Evolutionary conservation across 2,113 vertebrate species (phyloP).

Genomic region (Panthera uncia): DNA sequence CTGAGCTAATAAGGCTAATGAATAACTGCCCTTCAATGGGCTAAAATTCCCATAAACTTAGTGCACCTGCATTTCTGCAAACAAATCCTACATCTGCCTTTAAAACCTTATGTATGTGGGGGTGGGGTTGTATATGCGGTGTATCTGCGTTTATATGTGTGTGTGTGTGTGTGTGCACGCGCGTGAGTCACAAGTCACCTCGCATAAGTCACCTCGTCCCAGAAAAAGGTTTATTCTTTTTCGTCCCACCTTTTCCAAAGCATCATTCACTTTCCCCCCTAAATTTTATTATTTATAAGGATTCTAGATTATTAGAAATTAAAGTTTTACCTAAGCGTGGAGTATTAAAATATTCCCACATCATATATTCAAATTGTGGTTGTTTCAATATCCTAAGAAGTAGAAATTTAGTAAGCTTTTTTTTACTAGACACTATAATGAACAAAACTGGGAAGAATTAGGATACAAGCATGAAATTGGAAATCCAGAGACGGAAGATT

Average conservation of each 20-base stretch:
- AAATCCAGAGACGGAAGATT: neutral
- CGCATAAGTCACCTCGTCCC: neutral
- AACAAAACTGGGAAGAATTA: neutral
- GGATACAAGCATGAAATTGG: neutral
- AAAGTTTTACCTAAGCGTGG: neutral
- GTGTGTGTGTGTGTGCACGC: fast-evolving
- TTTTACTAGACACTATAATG: neutral
- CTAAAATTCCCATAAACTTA: slow-evolving; percentile 64
- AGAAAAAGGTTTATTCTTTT: neutral
- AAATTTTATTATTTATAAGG: slow-evolving; percentile 14
- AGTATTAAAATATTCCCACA: neutral
- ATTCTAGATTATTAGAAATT: slow-evolving; percentile 22
- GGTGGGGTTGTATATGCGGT: neutral
- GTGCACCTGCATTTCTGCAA: slow-evolving; percentile 67
- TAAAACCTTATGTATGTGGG: neutral
- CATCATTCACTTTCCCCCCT: neutral
- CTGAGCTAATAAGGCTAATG: slow-evolving; percentile 47
- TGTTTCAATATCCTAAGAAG: neutral
- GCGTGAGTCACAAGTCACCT: too few relatives aligned
- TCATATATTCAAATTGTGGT: neutral
- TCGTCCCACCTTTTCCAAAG: neutral
- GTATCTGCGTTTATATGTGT: neutral
- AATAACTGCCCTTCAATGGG: slow-evolving; percentile 1
- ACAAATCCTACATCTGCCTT: slow-evolving; percentile 64
- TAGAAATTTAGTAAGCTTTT: neutral